These are phyloP conservation scores for Pteria penguin DNA, from an alignment of 2,888 invertebrate species.

Conservation along the genomic window DNA sequence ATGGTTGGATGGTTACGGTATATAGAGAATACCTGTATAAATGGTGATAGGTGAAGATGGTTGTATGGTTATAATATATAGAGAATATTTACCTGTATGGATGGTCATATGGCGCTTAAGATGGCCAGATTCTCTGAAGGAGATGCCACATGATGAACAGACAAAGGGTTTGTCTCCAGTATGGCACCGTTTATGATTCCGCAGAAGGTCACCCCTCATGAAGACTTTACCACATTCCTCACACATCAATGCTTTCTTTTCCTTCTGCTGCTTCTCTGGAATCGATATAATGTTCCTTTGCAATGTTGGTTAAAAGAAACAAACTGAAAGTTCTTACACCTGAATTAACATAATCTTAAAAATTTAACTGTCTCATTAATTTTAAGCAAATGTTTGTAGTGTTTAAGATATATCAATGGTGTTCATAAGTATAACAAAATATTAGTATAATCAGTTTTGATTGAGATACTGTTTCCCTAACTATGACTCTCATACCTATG, in stretches of 20 bases:
- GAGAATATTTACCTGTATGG: conserved; percentile 26
- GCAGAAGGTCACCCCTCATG: conserved; percentile 13
- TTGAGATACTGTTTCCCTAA: too few species aligned
- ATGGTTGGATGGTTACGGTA: too few species aligned
- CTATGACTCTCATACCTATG: too few species aligned
- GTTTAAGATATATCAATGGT: too few species aligned
- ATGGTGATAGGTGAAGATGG: too few species aligned
- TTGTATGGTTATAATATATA: too few species aligned
- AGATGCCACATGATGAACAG: conserved; percentile 13
- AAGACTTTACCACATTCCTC: conserved; percentile 27
- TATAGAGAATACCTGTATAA: too few species aligned
- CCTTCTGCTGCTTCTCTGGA: neutral
- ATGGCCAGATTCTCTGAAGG: conserved; percentile 20
- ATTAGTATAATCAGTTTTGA: too few species aligned
- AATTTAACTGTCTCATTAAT: too few species aligned
- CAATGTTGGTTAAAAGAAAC: neutral
- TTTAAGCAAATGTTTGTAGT: too few species aligned
- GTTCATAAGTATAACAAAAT: too few species aligned
- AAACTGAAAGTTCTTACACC: conserved; percentile 11
- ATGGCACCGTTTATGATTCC: conserved; percentile 21
- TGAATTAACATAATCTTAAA: neutral
- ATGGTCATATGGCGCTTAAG: conserved; percentile 22
- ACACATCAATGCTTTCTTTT: conserved; percentile 11
- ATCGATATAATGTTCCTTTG: too few species aligned
- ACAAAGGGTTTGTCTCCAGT: conserved; percentile 25